Percentiles rank a stretch among this genome's conserved stretches.
These are phyloP conservation scores for Hydraecia micacea DNA, from an alignment of 2,888 invertebrate genomes.

Conservation along the genomic window DNA sequence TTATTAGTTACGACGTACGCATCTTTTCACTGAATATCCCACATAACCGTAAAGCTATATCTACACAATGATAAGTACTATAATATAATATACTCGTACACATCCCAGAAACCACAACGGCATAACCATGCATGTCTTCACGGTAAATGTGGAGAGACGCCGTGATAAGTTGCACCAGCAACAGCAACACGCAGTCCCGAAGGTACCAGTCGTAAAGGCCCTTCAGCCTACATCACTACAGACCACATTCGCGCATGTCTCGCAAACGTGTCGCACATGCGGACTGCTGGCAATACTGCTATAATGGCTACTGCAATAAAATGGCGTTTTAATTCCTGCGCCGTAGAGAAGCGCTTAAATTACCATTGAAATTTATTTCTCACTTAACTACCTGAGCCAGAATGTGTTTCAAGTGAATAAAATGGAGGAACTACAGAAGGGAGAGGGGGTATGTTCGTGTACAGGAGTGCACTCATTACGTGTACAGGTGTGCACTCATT, in stretches of 20 bases:
- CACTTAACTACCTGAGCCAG: constrained; percentile 46
- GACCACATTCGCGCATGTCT: not conserved
- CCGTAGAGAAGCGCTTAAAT: constrained; percentile 45
- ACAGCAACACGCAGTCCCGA: not conserved
- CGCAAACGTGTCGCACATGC: constrained; percentile 5
- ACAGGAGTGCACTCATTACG: constrained; percentile 43
- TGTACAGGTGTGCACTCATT: constrained; percentile 8
- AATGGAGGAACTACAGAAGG: constrained; percentile 8
- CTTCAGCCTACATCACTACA: not conserved
- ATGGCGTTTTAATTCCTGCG: constrained; percentile 35
- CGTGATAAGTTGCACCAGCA: not conserved
- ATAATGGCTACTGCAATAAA: constrained; percentile 14
- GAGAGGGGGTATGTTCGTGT: not conserved
- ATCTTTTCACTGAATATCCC: not conserved
- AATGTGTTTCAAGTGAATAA: constrained; percentile 45
- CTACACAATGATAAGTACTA: not conserved
- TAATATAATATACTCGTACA: not conserved
- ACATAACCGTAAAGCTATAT: not conserved
- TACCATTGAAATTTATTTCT: constrained; percentile 55
- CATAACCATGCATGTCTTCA: not conserved
- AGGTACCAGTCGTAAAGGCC: not conserved
- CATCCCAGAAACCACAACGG: not conserved
- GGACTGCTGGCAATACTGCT: not conserved
- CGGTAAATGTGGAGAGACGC: no score
- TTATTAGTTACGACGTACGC: not conserved